A percentile compares a stretch with the other conserved stretches of the same genome.
These are phyloP conservation scores for Periparus ater DNA, from an alignment of 2,797 vertebrate genomes.

Conservation along the genomic window DNA sequence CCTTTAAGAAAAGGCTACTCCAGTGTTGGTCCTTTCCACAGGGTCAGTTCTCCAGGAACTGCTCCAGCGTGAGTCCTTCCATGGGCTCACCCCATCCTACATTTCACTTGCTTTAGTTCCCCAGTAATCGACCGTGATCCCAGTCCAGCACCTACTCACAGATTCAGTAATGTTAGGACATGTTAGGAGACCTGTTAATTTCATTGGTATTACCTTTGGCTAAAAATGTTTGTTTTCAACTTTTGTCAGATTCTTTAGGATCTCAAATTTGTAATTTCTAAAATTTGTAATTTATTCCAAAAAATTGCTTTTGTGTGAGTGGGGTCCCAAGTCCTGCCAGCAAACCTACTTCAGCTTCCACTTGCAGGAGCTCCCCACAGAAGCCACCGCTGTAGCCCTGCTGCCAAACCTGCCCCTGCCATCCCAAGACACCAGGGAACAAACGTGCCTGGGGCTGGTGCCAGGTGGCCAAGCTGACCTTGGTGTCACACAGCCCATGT, in stretches of 20 bases:
- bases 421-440: too few relatives aligned
- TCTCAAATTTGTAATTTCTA: neutral
- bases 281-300: neutral
- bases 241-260: neutral
- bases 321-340: neutral
- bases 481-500: rapidly evolving
- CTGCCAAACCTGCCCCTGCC: neutral
- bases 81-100: neutral
- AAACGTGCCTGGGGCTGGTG: rapidly evolving
- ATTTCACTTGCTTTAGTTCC: neutral
- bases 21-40: neutral
- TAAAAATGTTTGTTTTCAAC: neutral
- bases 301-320: neutral
- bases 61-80: rapidly evolving
- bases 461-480: neutral
- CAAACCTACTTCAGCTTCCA: neutral
- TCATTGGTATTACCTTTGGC: neutral
- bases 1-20: too few relatives aligned
- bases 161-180: neutral
- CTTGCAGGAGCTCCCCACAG: neutral
- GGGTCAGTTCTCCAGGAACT: neutral
- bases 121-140: neutral
- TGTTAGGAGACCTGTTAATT: neutral
- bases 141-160: neutral
- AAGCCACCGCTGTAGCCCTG: neutral